A percentile compares a stretch with the other conserved stretches of the same genome.
Conservation (phyloP, 1,140 invertebrate genomes). For the Macrobrachium nipponense region DNA sequence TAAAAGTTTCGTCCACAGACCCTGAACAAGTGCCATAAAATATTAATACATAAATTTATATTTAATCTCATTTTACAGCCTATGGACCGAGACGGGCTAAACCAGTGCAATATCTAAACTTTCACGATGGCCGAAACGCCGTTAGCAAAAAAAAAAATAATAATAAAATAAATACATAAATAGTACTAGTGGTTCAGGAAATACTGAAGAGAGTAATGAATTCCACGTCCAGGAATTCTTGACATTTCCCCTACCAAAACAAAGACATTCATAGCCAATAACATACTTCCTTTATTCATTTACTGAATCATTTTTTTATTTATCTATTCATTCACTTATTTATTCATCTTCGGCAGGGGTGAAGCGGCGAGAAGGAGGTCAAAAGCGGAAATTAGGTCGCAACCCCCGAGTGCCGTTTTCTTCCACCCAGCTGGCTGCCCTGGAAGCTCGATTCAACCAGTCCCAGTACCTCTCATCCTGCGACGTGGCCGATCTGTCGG, state of each 20-base stretch:
- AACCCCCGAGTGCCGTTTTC: constrained; percentile 78
- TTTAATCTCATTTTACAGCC: too few species aligned
- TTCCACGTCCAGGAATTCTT: too few species aligned
- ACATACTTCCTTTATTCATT: background rate
- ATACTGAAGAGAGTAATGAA: too few species aligned
- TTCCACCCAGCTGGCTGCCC: constrained; percentile 72
- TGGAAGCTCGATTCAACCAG: constrained; percentile 74
- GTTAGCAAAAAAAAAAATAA: too few species aligned
- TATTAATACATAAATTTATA: too few species aligned
- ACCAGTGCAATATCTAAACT: too few species aligned
- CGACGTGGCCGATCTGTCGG: constrained; percentile 74
- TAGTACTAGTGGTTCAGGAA: too few species aligned
- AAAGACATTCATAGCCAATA: background rate
- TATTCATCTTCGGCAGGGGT: constrained; percentile 25
- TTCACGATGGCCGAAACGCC: too few species aligned
- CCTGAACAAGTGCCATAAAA: too few species aligned
- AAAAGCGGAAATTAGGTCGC: constrained; percentile 72
- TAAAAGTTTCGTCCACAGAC: too few species aligned
- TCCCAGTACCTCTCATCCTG: constrained; percentile 75
- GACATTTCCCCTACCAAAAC: background rate
- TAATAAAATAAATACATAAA: too few species aligned
- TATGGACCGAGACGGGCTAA: too few species aligned
- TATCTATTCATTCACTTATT: background rate
- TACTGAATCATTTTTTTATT: background rate
- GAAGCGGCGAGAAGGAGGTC: constrained; percentile 65